phyloP scores from a whole-genome alignment of 2,888 invertebrate species.

The Tachina grossa region DNA sequence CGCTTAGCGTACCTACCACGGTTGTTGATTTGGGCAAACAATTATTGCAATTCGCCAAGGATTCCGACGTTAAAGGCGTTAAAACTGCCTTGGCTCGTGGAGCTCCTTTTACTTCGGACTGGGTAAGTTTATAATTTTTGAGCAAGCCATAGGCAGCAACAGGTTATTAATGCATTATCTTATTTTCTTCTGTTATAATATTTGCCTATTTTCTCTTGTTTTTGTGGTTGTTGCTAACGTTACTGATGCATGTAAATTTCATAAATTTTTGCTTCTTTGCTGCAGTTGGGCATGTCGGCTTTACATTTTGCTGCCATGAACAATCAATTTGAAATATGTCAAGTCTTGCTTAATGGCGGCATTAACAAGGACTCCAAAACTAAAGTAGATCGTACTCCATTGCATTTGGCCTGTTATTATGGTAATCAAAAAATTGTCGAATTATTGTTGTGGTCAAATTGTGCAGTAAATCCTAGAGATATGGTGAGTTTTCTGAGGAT shows the following conservation, averaged over 20 bases:
- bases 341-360: slow-evolving; percentile 92
- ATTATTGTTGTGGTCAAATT: slow-evolving; percentile 87
- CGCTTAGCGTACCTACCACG: slow-evolving; percentile 74
- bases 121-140: slow-evolving; percentile 85
- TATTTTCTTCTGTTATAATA: slow-evolving; percentile 28
- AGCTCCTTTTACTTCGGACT: slow-evolving; percentile 96
- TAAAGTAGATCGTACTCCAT: slow-evolving; percentile 95
- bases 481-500: slow-evolving; percentile 85
- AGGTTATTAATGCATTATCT: slow-evolving; percentile 55
- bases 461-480: slow-evolving; percentile 89
- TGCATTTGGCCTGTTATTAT: slow-evolving; percentile 94
- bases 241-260: slow-evolving; percentile 62
- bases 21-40: slow-evolving; percentile 92
- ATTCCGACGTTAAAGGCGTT: slow-evolving; percentile 90
- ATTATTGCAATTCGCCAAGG: slow-evolving; percentile 90
- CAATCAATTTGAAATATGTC: slow-evolving; percentile 91
- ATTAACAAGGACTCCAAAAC: slow-evolving; percentile 94
- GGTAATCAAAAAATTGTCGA: slow-evolving; percentile 90
- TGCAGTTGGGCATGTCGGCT: slow-evolving; percentile 89
- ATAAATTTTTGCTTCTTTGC: slow-evolving; percentile 84
- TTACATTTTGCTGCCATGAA: slow-evolving; percentile 93
- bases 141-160: slow-evolving; percentile 44
- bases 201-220: slow-evolving; percentile 11
- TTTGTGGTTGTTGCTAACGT: slow-evolving; percentile 18
- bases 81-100: slow-evolving; percentile 91